Conservation (phyloP, 1,140 invertebrate genomes). For the Conopomorpha cramerella region DNA sequence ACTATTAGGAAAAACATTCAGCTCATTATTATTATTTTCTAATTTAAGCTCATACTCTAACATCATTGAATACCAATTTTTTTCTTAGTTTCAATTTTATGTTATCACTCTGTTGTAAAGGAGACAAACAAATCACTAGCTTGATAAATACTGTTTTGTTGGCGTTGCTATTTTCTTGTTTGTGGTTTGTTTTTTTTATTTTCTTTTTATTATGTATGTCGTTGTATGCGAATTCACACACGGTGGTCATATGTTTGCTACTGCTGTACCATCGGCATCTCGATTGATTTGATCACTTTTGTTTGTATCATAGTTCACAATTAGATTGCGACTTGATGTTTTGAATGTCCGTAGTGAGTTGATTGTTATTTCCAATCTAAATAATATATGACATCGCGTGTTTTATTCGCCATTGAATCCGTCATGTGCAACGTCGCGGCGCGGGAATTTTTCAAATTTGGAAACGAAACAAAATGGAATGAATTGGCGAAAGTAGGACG, state of each 20-base stretch:
- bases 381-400: slow-evolving; percentile 61
- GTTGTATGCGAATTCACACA: slow-evolving; percentile 58
- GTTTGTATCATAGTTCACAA: slow-evolving; percentile 37
- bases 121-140: no score
- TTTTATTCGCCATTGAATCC: slow-evolving; percentile 60
- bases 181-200: neutral
- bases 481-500: slow-evolving; percentile 40
- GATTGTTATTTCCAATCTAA: slow-evolving; percentile 47
- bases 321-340: slow-evolving; percentile 52
- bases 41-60: no score
- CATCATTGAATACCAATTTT: no score
- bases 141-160: no score
- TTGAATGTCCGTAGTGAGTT: slow-evolving; percentile 53
- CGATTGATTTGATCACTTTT: slow-evolving; percentile 51
- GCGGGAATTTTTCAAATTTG: slow-evolving; percentile 27
- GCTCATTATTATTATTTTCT: no score
- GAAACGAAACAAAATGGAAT: slow-evolving; percentile 17
- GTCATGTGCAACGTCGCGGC: slow-evolving; percentile 55
- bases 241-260: slow-evolving; percentile 58
- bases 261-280: slow-evolving; percentile 40
- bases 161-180: neutral
- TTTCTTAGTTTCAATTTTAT: no score
- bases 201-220: slow-evolving; percentile 5
- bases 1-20: no score
- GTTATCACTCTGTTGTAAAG: no score